Evolutionary conservation across 2,113 vertebrate genomes (phyloP), one percentile per base, ranked within the genome.

Genomic region (Orientallactaga bullata): DNA sequence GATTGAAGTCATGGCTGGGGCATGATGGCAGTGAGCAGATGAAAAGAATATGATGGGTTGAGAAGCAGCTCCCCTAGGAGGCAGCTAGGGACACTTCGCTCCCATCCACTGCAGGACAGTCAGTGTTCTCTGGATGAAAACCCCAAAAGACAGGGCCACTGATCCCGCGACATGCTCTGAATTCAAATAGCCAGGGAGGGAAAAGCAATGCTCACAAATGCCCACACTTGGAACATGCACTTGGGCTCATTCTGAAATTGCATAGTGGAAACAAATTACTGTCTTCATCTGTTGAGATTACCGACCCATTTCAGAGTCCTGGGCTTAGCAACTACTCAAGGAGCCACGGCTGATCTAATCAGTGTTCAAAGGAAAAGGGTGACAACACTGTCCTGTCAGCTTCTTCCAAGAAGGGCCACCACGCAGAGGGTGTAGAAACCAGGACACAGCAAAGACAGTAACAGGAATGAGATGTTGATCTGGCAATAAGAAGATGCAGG

Each of bases 11-110:
- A 69, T 30, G 35, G 17, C 17, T 18, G 35, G 8, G 68, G 37
- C 68, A 37, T 18, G 13, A 26, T 12, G 37, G 81, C 9, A 15
- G 18, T 30, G 28, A 24, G 7, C 42, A 26, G 21, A 61, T 21
- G 39, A 37, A 80, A 17, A 37, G 32, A 51, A 69, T 61, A 3
- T 4, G 35, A 42, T 3, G n/a, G 26, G 35, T 0, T 12, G 13
- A 65, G 58, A 32, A 51, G 30, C 60, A 17, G 30, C 35, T 60
- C 47, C 47, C 18, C 23, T 4, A 35, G 81, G 39, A 68, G 26
- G 61, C 87, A 93, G n/a, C 0, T 0, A 42, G 9, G 7, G 69
- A 28, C 0, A 0, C 39, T 47, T 79, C 28, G 1, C 26, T 39
- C 2, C 28, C 72, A 35, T 8, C 60, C 61, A 37, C 12, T 77